Evolutionary conservation across 1,140 invertebrate genomes (phyloP), one percentile per base, ranked within the genome.

Genomic region (Hypsibius dujardini): DNA sequence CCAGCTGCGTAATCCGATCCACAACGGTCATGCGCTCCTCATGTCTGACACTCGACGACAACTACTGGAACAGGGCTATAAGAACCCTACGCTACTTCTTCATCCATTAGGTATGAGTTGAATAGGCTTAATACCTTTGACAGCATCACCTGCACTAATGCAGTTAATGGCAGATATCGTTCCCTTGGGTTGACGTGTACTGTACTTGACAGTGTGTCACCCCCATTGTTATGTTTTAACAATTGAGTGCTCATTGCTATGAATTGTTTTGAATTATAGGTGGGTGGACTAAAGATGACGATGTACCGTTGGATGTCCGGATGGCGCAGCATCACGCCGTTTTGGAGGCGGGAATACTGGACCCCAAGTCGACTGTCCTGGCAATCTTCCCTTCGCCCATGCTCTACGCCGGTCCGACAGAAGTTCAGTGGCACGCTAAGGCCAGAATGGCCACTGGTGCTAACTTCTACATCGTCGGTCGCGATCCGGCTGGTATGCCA

Each of bases 311-410:
- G 2, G 81, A 84, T 40, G 83, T 84, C 3, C 79, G 81, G 73
- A 90, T 92, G 69, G 80, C 84, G 42, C 90, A 92, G 76, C 90
- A 92, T 78, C 77, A 89, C 78, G 92, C 93, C 40, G 90, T 98
- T 1, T 80, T 98, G 0, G 86, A 87, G 73, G 90, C 93, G 71
- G 86, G 86, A 0, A 83, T 97, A 1, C 78, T 98, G 47, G 89
- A 97, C 77, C 83, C 86, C 14, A 81, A 86, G 12, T 85, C 85
- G 15, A 99, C 96, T 2, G 85, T 98, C 15, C 80, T 99, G 69
- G 94, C 96, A 1, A 97, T 99, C 75, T 99, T 99, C 80, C 96
- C 96, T 0, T 96, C 94, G 73, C 96, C 95, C 0, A 99, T 99
- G 96, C 88, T 95, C 87, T 99, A 99, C 80, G 96, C 95, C 40